Base-by-base conservation (phyloP, 2,113 vertebrate species). In the Thryonomys swinderianus region DNA sequence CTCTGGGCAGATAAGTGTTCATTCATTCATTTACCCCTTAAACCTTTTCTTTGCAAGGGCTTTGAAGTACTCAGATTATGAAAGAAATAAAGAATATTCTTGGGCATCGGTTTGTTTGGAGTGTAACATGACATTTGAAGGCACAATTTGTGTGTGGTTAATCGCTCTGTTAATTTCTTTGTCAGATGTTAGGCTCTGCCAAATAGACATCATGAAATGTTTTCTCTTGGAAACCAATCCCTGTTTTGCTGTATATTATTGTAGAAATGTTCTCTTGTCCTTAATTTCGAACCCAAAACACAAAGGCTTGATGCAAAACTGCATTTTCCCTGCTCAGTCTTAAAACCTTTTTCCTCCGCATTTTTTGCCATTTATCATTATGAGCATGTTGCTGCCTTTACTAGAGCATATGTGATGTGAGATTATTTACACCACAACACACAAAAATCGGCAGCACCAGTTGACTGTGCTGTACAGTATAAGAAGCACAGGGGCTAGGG, bases 61-160 rank as follows among this genome's bases (percentile, higher is more conserved):
- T 80, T 6, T 86, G 85, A 84, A 34, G 18, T 82, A 13, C 48
- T 62, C 23, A 57, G 55, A 86, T 79, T 62, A 57, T 71, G 55
- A 86, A 96, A 13, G 67, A 95, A 85, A 92, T 25, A 17, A 88
- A 57, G 17, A 79, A 45, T 94, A 89, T 91, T 82, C 20, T 61
- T 73, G 34, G 18, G 23, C 73, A 6, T 76, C 32, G 51, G 23
- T 88, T 85, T 90, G 48, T 23, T 71, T 57, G 32, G 51, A 30
- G 53, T 84, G 5, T 80, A 73, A 66, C 40, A 16, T 88, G 16
- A 74, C 76, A 82, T 27, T 32, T 82, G 17, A 85, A 85, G n/a
- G 23, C 27, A 51, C 21, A 12, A 51, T 88, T 14, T 25, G 37
- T 48, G 23, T 93, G 37, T 85, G 88, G 85, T 55, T 81, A 76